Evolutionary conservation across 2,113 vertebrate species (phyloP), one percentile per base, ranked within the genome.

Genomic region (Clarias batrachus): DNA sequence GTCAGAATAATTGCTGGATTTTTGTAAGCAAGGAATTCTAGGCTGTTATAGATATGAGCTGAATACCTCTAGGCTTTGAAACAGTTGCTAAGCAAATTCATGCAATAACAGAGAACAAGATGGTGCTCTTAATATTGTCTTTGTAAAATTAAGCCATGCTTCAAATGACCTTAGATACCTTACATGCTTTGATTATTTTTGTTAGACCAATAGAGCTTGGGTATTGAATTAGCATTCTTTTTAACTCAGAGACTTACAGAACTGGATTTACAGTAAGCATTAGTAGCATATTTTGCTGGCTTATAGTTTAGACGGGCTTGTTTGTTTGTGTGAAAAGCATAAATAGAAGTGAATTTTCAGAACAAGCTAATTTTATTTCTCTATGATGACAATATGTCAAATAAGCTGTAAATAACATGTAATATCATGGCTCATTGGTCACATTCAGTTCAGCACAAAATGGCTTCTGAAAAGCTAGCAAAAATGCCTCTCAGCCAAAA

Each of bases 401-500:
- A 65, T 54, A 60, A 41, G 14, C 77, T 71, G 54, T 86, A 81
- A 68, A 86, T 68, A 65, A 85, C 81, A 60, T 68, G 71, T 82
- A 76, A 76, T 77, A 27, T 37, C 54, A 70, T 59, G 73, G 59
- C 52, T 81, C 79, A 79, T 81, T 85, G 71, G 73, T 81, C 9
- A 78, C 57, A 79, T 85, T 85, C 52, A 79, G 86, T 41, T 54
- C 52, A 30, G 14, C 59, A 66, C 79, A 65, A 89, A 81, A 87
- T 87, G 57, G 60, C 63, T 79, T 74, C 80, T 78, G 73, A 54
- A 62, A 83, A 70, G 9, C 66, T 62, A 70, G 78, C 21, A 62
- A 62, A 81, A 81, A 37, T 62, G 57, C 19, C 37, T 70, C 76
- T 70, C 41, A 79, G 71, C 27, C 62, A 78, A 83, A 81, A 66